A percentile compares a stretch with the other conserved stretches of the same genome.
Conservation (phyloP, 2,113 vertebrate species). For the Dicerorhinus sumatrensis region DNA sequence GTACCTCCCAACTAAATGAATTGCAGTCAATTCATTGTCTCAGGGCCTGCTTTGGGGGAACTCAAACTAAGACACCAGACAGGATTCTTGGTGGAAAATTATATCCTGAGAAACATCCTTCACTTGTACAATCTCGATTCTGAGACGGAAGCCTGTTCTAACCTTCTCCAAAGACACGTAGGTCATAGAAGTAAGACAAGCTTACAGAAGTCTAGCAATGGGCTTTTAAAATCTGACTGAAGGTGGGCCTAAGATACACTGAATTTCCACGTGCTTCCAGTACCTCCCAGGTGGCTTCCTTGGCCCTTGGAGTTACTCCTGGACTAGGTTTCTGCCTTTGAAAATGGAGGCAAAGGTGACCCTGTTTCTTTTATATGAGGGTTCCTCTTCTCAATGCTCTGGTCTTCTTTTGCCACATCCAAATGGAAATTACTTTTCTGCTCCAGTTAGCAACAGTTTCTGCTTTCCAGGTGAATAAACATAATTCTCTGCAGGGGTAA, state of each 20-base stretch:
- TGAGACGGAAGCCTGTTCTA: not conserved
- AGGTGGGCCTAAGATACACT: not conserved
- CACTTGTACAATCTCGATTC: not conserved
- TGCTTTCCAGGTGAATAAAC: slow-evolving; percentile 77
- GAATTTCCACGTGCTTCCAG: not conserved
- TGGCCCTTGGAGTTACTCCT: not conserved
- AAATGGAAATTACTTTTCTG: slow-evolving; percentile 81
- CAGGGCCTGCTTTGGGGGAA: not conserved
- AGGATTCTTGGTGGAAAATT: not conserved
- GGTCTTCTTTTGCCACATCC: slow-evolving; percentile 65
- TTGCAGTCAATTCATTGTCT: not conserved
- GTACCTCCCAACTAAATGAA: not conserved
- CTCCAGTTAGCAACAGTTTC: slow-evolving; percentile 77
- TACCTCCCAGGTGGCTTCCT: not conserved
- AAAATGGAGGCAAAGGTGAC: slow-evolving; percentile 56
- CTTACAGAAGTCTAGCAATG: not conserved
- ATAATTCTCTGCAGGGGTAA: slow-evolving; percentile 64
- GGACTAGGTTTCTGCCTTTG: not conserved
- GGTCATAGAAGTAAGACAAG: not conserved
- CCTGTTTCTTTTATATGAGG: slow-evolving; percentile 25
- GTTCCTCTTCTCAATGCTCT: slow-evolving; percentile 52
- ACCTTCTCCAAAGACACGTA: not conserved
- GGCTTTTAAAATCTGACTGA: not conserved
- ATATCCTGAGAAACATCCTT: not conserved
- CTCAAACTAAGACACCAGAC: not conserved